A percentile compares a stretch with the other conserved stretches of the same genome.
Conservation (phyloP, 2,797 vertebrate species). For the Euphonia xanthogaster region DNA sequence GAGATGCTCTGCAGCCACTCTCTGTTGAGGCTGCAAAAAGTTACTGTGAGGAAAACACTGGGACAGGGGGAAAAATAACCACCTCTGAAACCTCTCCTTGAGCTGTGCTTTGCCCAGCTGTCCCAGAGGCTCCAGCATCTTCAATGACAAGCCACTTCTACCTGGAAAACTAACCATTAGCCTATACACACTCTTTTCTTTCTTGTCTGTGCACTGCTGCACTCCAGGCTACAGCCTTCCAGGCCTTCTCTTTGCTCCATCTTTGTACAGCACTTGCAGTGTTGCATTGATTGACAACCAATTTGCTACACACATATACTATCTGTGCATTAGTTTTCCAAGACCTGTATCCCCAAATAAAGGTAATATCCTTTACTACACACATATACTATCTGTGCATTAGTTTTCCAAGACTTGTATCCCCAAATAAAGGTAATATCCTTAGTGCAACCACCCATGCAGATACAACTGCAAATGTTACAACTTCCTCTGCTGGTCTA, state of each 20-base stretch:
- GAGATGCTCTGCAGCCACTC: not conserved
- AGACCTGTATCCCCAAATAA: not conserved
- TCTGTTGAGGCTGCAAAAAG: not conserved
- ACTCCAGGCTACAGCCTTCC: not conserved
- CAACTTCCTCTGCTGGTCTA: not conserved
- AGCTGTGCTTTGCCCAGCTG: not conserved
- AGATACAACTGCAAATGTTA: not conserved
- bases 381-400: accelerated
- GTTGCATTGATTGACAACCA: not conserved
- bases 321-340: not conserved
- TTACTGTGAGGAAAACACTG: not conserved
- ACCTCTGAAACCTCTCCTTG: not conserved
- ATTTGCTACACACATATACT: accelerated
- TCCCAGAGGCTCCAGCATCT: not conserved
- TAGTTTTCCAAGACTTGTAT: not conserved
- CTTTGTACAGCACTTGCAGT: not conserved
- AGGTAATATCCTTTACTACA: not conserved
- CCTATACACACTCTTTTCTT: not conserved
- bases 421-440: not conserved
- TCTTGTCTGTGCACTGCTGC: not conserved
- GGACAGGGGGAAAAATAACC: not conserved
- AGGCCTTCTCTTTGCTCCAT: not conserved
- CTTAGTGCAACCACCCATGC: not conserved
- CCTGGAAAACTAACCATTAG: not conserved
- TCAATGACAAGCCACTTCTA: not conserved